Evolutionary conservation across 2,888 invertebrate species (phyloP).

Genomic region (Coecobrya sp.): DNA sequence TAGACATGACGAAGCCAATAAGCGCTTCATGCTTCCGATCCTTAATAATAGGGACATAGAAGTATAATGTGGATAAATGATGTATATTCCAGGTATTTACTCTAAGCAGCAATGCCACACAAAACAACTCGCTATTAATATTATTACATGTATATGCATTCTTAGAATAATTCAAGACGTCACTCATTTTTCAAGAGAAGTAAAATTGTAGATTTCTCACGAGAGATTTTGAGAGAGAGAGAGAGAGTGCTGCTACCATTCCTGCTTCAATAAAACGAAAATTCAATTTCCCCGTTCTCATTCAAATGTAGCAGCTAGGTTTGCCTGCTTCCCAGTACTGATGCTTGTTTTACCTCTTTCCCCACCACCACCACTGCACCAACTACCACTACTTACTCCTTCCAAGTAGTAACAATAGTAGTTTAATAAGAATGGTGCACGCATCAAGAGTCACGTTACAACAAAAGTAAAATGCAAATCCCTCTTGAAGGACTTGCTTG

Average conservation of each 20-base stretch:
- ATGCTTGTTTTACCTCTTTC: conserved; percentile 42
- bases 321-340: not conserved
- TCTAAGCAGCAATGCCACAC: not conserved
- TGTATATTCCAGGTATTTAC: too few species aligned
- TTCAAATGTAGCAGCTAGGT: conserved; percentile 24
- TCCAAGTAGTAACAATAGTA: conserved; percentile 57
- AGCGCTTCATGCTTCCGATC: too few species aligned
- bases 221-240: conserved; percentile 64
- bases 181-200: conserved; percentile 50
- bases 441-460: conserved; percentile 68
- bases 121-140: not conserved
- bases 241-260: conserved; percentile 14
- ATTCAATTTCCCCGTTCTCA: conserved; percentile 58
- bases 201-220: conserved; percentile 60
- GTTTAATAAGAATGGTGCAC: conserved; percentile 62
- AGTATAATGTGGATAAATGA: too few species aligned
- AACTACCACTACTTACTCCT: conserved; percentile 10
- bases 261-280: conserved; percentile 49
- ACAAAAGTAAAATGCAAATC: conserved; percentile 65
- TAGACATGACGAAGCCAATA: too few species aligned
- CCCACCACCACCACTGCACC: not conserved
- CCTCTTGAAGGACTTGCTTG: conserved; percentile 65
- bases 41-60: too few species aligned
- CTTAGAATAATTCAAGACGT: conserved; percentile 43
- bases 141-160: not conserved